Evolutionary conservation across 2,888 invertebrate genomes (phyloP).

Genomic region (Hirtodrosophila trivittata): DNA sequence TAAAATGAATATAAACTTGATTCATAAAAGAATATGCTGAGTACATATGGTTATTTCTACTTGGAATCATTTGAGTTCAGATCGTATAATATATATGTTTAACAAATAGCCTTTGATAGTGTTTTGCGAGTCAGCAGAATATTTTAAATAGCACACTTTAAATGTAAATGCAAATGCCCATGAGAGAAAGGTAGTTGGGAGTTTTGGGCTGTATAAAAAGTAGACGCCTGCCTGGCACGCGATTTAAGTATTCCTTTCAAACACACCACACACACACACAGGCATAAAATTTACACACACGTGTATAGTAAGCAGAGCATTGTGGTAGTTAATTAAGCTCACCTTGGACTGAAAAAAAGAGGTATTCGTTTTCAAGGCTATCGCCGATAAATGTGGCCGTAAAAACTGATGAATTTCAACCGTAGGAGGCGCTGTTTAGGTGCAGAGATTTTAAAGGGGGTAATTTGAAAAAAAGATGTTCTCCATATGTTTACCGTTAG

Average conservation of each 20-base stretch:
- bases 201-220: slow-evolving; percentile 19
- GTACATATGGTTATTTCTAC: no score
- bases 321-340: slow-evolving; percentile 71
- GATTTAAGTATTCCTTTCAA: slow-evolving; percentile 47
- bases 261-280: slow-evolving; percentile 7
- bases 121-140: slow-evolving; percentile 12
- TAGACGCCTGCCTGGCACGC: slow-evolving; percentile 55
- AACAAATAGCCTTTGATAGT: slow-evolving; percentile 34
- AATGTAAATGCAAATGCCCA: slow-evolving; percentile 12
- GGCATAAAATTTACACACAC: slow-evolving; percentile 1
- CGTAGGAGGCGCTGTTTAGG: background rate
- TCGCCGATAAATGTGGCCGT: slow-evolving; percentile 60
- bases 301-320: slow-evolving; percentile 8
- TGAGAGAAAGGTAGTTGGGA: slow-evolving; percentile 9
- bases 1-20: no score
- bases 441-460: background rate
- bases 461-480: background rate
- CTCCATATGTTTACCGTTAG: no score
- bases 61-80: no score
- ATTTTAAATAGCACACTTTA: slow-evolving; percentile 1
- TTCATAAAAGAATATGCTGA: no score
- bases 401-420: slow-evolving; percentile 31
- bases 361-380: slow-evolving; percentile 65
- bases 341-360: slow-evolving; percentile 58
- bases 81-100: no score